Conservation (phyloP, 1,140 invertebrate species). For the Meloidogyne chitwoodi region DNA sequence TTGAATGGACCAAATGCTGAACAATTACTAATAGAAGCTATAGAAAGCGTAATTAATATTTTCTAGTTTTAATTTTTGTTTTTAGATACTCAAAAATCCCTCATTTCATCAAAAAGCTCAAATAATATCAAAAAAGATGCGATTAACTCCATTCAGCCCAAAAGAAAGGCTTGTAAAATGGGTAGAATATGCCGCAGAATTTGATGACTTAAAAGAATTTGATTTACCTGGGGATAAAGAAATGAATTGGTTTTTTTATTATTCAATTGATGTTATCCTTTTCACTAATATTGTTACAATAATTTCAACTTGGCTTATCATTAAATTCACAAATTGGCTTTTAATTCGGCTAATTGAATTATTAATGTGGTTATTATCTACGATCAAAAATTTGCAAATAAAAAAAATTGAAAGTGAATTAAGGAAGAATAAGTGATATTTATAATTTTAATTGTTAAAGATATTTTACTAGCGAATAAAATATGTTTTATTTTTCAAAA, state of each 20-base stretch:
- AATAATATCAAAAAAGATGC: conserved; percentile 9
- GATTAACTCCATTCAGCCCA: background rate
- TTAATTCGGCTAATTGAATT: too few species aligned
- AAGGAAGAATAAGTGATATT: too few species aligned
- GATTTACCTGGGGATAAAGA: conserved; percentile 14
- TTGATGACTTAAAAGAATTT: conserved; percentile 8
- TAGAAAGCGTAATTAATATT: background rate
- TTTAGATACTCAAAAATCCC: background rate
- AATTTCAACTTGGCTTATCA: too few species aligned
- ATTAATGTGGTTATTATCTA: too few species aligned
- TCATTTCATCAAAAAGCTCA: conserved; percentile 5
- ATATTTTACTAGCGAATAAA: too few species aligned
- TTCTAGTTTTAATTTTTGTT: background rate
- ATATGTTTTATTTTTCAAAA: too few species aligned
- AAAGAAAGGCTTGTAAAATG: conserved; percentile 22
- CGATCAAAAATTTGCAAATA: too few species aligned
- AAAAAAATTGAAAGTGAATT: too few species aligned
- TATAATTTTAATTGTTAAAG: too few species aligned
- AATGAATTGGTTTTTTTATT: conserved; percentile 18
- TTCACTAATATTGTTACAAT: too few species aligned
- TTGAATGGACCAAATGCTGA: conserved; percentile 27
- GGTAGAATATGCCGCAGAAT: conserved; percentile 28
- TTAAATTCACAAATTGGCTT: too few species aligned
- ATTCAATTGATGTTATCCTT: conserved; percentile 25
- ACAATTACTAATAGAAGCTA: background rate